Evolutionary conservation across 1,140 invertebrate species (phyloP), one percentile per base, ranked within the genome.

Genomic region (Drosophila navojoa): DNA sequence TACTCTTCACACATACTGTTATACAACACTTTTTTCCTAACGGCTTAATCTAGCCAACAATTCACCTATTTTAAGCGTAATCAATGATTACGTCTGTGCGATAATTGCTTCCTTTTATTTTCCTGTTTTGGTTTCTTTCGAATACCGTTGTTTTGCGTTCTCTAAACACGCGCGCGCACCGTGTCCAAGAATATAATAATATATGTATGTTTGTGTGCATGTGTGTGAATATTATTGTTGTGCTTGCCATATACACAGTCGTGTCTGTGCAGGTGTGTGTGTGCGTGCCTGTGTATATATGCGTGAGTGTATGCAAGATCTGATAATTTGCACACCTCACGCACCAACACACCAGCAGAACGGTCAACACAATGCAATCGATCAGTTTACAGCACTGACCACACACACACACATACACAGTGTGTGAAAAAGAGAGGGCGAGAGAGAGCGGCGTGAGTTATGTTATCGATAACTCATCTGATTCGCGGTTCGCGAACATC

Each of bases 111-210:
- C 69, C 60, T 52, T 62, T 38, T 78, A 72, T 77, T 68, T 71
- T 69, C 44, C 63, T 70, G 63, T 45, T 63, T 74, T 40, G 9
- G 38, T 53, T 54, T 45, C 15, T 85, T 84, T 52, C 55, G 63
- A 87, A 71, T 81, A 81, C 75, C 78, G 81, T 81, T 29, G 81
- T 67, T 87, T 71, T 68, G 55, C 45, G 19, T 76, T 87, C 87
- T 87, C 82, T 87, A 87, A 85, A 85, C 81, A 85, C 82, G 82
- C 81, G 78, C 67, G 11, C 57, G 55, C 53, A 52, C 81, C 81
- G 81, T 87, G 81, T 32, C 64, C 59, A 58, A 44, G n/a, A 27
- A 29, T 53, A 57, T 61, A 32, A 32, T 52, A 15, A 7, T 72
- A 22, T 42, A 66, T 52, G 29, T 40, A 52, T 52, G 38, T 15